A percentile compares a stretch with the other conserved stretches of the same genome.
Conservation (phyloP, 2,888 invertebrate genomes). For the Drosophila diplacantha region DNA sequence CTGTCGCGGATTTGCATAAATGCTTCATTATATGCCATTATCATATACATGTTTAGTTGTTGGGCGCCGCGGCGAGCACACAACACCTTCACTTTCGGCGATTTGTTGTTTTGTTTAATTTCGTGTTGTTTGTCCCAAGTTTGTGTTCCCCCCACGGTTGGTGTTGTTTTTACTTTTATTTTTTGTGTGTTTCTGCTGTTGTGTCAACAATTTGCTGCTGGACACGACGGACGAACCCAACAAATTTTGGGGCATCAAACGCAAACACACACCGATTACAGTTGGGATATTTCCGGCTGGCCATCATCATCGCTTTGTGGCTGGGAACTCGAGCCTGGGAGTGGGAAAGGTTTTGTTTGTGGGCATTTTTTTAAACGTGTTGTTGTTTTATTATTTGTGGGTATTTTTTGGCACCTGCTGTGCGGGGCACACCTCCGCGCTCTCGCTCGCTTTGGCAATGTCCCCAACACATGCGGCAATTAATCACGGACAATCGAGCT, state of each 20-base stretch:
- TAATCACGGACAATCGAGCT: conserved; percentile 26
- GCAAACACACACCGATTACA: conserved; percentile 1
- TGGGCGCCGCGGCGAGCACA: conserved; percentile 4
- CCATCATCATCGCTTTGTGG: conserved; percentile 26
- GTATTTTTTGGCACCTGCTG: conserved; percentile 27
- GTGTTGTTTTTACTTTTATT: not conserved
- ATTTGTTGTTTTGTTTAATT: conserved; percentile 30
- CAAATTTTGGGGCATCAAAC: conserved; percentile 15
- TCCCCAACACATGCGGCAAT: conserved; percentile 22
- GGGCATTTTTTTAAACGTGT: not conserved
- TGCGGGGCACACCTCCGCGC: conserved; percentile 9
- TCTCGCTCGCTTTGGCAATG: conserved; percentile 10
- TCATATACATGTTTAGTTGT: conserved; percentile 42
- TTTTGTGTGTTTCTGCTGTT: conserved; percentile 9
- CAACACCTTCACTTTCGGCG: conserved; percentile 43
- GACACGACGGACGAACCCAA: conserved; percentile 7
- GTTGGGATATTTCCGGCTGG: conserved; percentile 33
- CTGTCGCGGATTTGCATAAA: conserved; percentile 59
- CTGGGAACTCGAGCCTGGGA: conserved; percentile 17
- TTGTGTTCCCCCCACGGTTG: not conserved
- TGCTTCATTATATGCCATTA: conserved; percentile 58
- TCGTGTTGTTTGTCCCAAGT: conserved; percentile 17
- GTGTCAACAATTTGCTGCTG: conserved; percentile 36
- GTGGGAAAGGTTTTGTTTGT: conserved; percentile 8
- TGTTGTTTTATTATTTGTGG: conserved; percentile 4